phyloP scores from a whole-genome alignment of 2,797 vertebrate genomes.

The Phaenicophaeus curvirostris region DNA sequence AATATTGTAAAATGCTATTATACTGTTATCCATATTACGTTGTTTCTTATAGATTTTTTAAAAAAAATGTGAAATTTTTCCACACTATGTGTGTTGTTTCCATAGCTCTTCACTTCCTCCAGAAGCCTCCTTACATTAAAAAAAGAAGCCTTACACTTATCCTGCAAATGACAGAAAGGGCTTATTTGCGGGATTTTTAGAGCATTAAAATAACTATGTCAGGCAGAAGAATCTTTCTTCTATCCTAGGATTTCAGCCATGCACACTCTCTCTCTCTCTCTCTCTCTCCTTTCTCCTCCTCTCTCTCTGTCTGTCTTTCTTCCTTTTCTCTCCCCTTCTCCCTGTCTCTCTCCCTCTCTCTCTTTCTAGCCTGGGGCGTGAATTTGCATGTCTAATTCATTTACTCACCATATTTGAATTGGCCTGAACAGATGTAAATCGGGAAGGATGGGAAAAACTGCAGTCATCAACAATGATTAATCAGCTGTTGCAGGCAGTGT shows the following conservation, averaged over 20 bases:
- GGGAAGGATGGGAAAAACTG: constrained; percentile 86
- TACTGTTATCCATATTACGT: constrained; percentile 99
- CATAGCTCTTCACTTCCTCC: constrained; percentile 92
- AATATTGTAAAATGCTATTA: constrained; percentile 99
- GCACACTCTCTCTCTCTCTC: constrained; percentile 69
- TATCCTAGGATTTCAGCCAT: constrained; percentile 89
- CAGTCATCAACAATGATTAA: constrained; percentile 88
- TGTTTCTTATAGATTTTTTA: constrained; percentile 99
- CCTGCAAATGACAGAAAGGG: constrained; percentile 83
- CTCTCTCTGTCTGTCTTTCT: constrained; percentile 58
- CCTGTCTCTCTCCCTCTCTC: constrained; percentile 75
- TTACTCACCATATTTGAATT: constrained; percentile 88
- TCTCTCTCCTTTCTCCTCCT: constrained; percentile 8
- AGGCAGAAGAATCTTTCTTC: constrained; percentile 85
- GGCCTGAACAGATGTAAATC: constrained; percentile 88
- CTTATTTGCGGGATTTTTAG: constrained; percentile 85
- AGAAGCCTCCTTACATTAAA: constrained; percentile 89
- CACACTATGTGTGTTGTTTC: constrained; percentile 97
- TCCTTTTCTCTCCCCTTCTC: constrained; percentile 67
- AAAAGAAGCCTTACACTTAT: constrained; percentile 86
- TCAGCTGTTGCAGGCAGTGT: constrained; percentile 87
- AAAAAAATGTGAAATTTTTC: constrained; percentile 99
- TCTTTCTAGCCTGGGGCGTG: constrained; percentile 86
- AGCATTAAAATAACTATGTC: constrained; percentile 85
- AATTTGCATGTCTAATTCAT: constrained; percentile 89